Percentiles rank a stretch among this genome's conserved stretches.
These are phyloP conservation scores for Meloidogyne chitwoodi DNA, from an alignment of 1,140 invertebrate genomes.

Conservation along the genomic window DNA sequence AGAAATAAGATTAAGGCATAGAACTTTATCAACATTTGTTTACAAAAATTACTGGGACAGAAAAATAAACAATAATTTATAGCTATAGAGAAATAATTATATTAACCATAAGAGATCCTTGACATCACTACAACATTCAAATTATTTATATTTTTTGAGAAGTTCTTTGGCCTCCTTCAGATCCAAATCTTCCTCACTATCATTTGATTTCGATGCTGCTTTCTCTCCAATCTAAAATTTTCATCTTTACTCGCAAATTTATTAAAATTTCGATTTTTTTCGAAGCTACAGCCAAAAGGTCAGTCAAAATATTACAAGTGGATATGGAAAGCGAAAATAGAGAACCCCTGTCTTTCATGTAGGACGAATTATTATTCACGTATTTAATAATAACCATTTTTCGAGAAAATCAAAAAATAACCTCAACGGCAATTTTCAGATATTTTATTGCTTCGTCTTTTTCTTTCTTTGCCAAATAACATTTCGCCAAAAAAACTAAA, in stretches of 20 bases:
- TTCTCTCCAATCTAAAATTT: not conserved
- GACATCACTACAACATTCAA: too few species aligned
- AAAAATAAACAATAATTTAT: not conserved
- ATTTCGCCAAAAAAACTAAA: constrained; percentile 60
- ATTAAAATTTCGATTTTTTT: not conserved
- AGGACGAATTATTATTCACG: not conserved
- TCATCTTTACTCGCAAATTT: too few species aligned
- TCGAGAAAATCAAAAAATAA: not conserved
- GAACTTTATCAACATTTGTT: not conserved
- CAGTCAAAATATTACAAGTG: too few species aligned
- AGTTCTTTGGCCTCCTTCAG: not conserved
- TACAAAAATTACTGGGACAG: not conserved
- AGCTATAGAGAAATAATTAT: not conserved
- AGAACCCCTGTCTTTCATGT: not conserved
- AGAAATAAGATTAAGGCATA: too few species aligned
- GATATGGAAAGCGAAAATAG: not conserved
- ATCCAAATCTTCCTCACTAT: not conserved
- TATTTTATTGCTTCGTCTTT: constrained; percentile 30
- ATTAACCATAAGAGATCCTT: not conserved
- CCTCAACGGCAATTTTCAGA: constrained; percentile 26
- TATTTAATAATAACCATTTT: not conserved
- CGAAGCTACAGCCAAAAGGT: too few species aligned
- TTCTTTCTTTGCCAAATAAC: constrained; percentile 54
- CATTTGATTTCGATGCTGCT: not conserved
- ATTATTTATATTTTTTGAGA: not conserved